phyloP scores from a whole-genome alignment of 2,797 vertebrate genomes.

The Coendou prehensilis region DNA sequence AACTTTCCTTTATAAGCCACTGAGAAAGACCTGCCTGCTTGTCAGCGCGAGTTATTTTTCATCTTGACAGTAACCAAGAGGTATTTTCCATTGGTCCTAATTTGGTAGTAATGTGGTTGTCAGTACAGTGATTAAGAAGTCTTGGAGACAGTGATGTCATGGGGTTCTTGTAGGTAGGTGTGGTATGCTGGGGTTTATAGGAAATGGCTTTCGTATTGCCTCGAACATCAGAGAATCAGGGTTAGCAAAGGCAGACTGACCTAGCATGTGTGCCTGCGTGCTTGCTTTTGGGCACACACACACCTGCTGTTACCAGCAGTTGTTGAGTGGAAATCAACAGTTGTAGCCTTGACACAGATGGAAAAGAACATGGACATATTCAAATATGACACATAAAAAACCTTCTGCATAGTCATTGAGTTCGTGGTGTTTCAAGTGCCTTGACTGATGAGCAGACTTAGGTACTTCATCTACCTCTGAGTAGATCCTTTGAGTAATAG shows the following conservation, averaged over 20 bases:
- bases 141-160: accelerated
- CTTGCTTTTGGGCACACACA: neutral
- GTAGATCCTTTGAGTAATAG: neutral
- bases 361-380: neutral
- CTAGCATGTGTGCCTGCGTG: neutral
- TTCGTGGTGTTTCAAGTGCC: constrained; percentile 57
- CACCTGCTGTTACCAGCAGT: constrained; percentile 64
- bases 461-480: neutral
- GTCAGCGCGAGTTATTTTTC: neutral
- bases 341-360: constrained; percentile 58
- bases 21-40: neutral
- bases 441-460: neutral
- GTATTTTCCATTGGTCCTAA: no score
- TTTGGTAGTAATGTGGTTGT: neutral
- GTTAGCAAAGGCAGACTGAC: neutral
- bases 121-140: neutral
- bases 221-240: neutral
- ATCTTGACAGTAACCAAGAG: neutral
- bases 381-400: constrained; percentile 19
- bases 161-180: accelerated
- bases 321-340: constrained; percentile 51
- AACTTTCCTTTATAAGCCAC: neutral
- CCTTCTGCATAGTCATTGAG: neutral
- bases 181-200: neutral
- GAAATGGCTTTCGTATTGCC: neutral